Evolutionary conservation across 2,797 vertebrate genomes (phyloP), one percentile per base, ranked within the genome.

Genomic region (Mormyrus hasselquistii): DNA sequence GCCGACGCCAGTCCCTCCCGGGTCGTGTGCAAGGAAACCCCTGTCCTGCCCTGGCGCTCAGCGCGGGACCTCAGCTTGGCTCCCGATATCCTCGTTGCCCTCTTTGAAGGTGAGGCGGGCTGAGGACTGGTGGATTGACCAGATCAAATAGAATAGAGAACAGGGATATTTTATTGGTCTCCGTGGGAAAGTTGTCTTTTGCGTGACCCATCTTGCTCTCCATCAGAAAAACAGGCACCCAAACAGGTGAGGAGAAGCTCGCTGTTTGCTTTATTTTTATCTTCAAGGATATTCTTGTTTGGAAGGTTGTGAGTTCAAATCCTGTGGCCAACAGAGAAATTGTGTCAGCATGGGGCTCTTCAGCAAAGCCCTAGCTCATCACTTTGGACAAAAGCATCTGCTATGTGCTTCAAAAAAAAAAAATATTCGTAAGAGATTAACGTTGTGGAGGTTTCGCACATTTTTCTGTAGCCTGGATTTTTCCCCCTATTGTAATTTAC

Each of bases 21-120:
- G 79, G 95, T 99, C 89, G 96, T 98, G 91, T 96, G 94, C 92
- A 97, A 94, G 88, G 96, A 98, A 88, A 91, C 95, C 0, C 98
- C 98, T 94, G 92, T 96, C 91, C 96, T 99, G 88, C 97, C 98
- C 0, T 99, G 98, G 98, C 94, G 94, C 91, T 94, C 94, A 0
- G 65, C 90, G 50, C 90, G 93, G 91, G 96, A 98, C 92, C 86
- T 98, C 91, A 96, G 95, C 91, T 97, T 97, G 0, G 94, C 96
- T 22, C 94, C 95, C 2, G 95, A 97, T 91, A 92, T 86, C 19
- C 94, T 99, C 41, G 41, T 98, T 90, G 94, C 95, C 47, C 94
- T 99, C 25, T 98, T 99, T 92, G 93, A 97, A 95, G 98, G 98
- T 99, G 94, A 91, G 29, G 34, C 1, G 14, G 41, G 38, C 38